A percentile compares a stretch with the other conserved stretches of the same genome.
Evolutionary conservation across 2,113 vertebrate genomes (phyloP).

Genomic region (Spea multiplicata): DNA sequence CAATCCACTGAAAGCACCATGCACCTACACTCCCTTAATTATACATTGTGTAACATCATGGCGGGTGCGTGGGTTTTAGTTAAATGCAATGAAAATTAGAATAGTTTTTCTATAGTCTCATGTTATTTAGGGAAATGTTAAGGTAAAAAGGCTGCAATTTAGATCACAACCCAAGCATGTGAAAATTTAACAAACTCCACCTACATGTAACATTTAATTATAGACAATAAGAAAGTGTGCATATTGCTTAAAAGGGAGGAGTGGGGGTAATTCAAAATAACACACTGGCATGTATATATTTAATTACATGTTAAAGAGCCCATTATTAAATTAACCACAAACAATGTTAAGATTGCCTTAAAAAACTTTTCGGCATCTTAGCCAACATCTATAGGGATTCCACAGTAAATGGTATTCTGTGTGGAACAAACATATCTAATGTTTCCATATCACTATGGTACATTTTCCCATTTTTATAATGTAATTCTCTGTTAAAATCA

Average conservation of each 20-base stretch:
- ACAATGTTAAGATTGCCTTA: not conserved
- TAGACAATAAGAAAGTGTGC: slow-evolving; percentile 44
- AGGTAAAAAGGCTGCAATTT: slow-evolving; percentile 28
- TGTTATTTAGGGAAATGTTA: slow-evolving; percentile 50
- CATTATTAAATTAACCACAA: slow-evolving; percentile 9
- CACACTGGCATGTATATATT: not conserved
- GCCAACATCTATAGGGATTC: not conserved
- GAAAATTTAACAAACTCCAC: slow-evolving; percentile 18
- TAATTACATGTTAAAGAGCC: slow-evolving; percentile 25
- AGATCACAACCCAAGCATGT: slow-evolving; percentile 30
- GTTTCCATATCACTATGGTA: no score
- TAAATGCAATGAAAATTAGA: slow-evolving; percentile 37
- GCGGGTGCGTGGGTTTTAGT: slow-evolving; percentile 43
- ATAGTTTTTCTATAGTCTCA: slow-evolving; percentile 49
- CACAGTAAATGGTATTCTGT: not conserved
- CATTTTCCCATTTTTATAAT: no score
- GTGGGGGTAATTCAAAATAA: slow-evolving; percentile 23
- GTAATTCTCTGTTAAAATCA: no score
- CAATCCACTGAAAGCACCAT: slow-evolving; percentile 43
- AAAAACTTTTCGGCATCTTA: no score
- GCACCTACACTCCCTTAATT: slow-evolving; percentile 53
- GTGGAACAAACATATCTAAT: no score
- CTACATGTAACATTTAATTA: slow-evolving; percentile 50
- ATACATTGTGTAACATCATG: slow-evolving; percentile 40
- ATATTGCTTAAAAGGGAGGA: slow-evolving; percentile 38